phyloP scores from a whole-genome alignment of 2,888 invertebrate genomes.

The Caenorhabditis sulstoni region DNA sequence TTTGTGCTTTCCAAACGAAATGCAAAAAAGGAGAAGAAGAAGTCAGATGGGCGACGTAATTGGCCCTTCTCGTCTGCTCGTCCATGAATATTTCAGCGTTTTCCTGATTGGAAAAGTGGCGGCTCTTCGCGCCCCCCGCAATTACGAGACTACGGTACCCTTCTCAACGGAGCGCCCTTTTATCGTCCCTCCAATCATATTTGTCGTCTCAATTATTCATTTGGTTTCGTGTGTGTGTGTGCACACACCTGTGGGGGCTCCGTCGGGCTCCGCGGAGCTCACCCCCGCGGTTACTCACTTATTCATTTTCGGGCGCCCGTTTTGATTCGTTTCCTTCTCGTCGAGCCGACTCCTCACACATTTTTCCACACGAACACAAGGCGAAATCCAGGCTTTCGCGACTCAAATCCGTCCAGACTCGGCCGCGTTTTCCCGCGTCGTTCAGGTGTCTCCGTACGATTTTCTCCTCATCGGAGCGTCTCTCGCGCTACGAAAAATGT shows the following conservation, averaged over 20 bases:
- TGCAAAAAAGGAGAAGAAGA: slow-evolving; percentile 6
- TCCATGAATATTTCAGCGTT: slow-evolving; percentile 51
- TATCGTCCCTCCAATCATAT: slow-evolving; percentile 29
- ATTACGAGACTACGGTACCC: slow-evolving; percentile 1
- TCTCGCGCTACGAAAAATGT: neutral
- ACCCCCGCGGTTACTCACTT: slow-evolving; percentile 44
- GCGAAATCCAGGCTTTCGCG: slow-evolving; percentile 44
- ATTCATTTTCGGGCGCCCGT: slow-evolving; percentile 55
- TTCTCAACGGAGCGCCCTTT: slow-evolving; percentile 10
- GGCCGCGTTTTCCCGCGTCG: no score
- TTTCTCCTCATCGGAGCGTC: neutral
- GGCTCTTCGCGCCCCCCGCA: no score
- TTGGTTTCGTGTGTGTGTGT: slow-evolving; percentile 38
- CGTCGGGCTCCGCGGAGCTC: no score
- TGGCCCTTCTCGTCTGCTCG: slow-evolving; percentile 11
- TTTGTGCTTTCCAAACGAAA: neutral
- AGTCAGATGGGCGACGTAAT: slow-evolving; percentile 17
- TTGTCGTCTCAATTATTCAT: slow-evolving; percentile 51
- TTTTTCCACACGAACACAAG: slow-evolving; percentile 44
- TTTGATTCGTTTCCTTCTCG: slow-evolving; percentile 49
- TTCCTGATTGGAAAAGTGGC: slow-evolving; percentile 48
- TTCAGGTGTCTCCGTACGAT: slow-evolving; percentile 5
- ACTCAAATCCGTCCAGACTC: slow-evolving; percentile 16
- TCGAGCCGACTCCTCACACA: slow-evolving; percentile 11
- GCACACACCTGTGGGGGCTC: slow-evolving; percentile 26